Evolutionary conservation across 2,797 vertebrate species (phyloP).

Genomic region (Huso huso): DNA sequence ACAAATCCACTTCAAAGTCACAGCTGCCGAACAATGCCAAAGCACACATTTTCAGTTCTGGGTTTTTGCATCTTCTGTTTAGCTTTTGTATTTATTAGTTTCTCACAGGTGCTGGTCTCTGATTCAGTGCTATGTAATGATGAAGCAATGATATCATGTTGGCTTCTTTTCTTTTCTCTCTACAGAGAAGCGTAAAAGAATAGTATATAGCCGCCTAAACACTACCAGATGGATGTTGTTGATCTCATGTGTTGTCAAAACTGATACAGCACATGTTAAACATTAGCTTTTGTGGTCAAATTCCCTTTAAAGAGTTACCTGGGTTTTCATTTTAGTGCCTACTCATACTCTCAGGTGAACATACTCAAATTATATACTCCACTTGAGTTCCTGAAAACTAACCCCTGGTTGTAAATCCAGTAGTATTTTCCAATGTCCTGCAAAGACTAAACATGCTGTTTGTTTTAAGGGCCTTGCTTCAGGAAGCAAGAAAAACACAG

Average conservation of each 20-base stretch:
- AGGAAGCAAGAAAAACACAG: background rate
- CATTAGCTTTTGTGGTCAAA: slow-evolving; percentile 20
- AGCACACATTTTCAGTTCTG: slow-evolving; percentile 28
- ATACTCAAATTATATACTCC: slow-evolving; percentile 27
- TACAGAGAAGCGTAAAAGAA: slow-evolving; percentile 30
- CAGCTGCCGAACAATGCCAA: slow-evolving; percentile 30
- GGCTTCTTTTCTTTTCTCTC: slow-evolving; percentile 43
- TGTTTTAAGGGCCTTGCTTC: background rate
- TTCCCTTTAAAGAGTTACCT: slow-evolving; percentile 38
- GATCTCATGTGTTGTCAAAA: slow-evolving; percentile 42
- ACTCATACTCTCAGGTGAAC: slow-evolving; percentile 47
- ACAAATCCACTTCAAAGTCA: slow-evolving; percentile 15
- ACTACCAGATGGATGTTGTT: slow-evolving; percentile 53
- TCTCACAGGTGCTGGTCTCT: slow-evolving; percentile 32
- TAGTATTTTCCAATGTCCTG: slow-evolving; percentile 1
- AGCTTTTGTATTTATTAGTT: slow-evolving; percentile 32
- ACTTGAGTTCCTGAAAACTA: background rate
- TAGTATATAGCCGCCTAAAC: slow-evolving; percentile 39
- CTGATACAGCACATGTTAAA: slow-evolving; percentile 27
- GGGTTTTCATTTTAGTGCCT: slow-evolving; percentile 23
- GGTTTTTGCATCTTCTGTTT: background rate
- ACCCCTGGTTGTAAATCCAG: background rate
- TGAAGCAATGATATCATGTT: slow-evolving; percentile 42
- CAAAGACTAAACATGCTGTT: background rate
- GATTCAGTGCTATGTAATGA: slow-evolving; percentile 40